These are phyloP conservation scores for Atherix ibis DNA, from an alignment of 2,888 invertebrate genomes.

Conservation along the genomic window DNA sequence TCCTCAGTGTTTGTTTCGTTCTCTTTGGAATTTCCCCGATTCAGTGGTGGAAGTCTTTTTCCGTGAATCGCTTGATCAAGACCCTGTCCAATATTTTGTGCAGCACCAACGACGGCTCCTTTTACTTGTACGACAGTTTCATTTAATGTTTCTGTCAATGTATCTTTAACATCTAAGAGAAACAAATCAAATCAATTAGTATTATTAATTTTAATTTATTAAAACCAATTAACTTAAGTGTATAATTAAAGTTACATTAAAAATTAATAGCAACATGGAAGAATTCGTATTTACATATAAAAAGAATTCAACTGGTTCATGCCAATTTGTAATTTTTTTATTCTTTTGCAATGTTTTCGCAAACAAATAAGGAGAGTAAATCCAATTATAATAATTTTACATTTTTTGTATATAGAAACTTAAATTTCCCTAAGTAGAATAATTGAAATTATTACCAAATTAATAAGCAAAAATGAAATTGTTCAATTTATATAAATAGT, in stretches of 20 bases:
- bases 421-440: too few species aligned
- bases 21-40: background rate
- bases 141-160: constrained; percentile 10
- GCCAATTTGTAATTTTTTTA: too few species aligned
- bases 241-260: background rate
- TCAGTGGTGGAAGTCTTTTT: constrained; percentile 3
- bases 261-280: too few species aligned
- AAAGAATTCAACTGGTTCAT: too few species aligned
- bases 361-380: too few species aligned
- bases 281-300: too few species aligned
- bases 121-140: constrained; percentile 13
- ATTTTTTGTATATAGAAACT: too few species aligned
- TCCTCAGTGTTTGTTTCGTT: background rate
- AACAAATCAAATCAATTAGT: constrained; percentile 8
- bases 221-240: background rate
- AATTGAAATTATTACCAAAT: too few species aligned
- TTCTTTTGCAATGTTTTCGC: too few species aligned
- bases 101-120: constrained; percentile 13
- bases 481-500: too few species aligned
- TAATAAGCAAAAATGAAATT: too few species aligned
- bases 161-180: constrained; percentile 14
- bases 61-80: constrained; percentile 10
- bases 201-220: background rate
- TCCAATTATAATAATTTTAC: too few species aligned
- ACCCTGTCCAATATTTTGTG: constrained; percentile 12